These are phyloP conservation scores for Synanceia verrucosa DNA, from an alignment of 2,797 vertebrate genomes.

Conservation along the genomic window DNA sequence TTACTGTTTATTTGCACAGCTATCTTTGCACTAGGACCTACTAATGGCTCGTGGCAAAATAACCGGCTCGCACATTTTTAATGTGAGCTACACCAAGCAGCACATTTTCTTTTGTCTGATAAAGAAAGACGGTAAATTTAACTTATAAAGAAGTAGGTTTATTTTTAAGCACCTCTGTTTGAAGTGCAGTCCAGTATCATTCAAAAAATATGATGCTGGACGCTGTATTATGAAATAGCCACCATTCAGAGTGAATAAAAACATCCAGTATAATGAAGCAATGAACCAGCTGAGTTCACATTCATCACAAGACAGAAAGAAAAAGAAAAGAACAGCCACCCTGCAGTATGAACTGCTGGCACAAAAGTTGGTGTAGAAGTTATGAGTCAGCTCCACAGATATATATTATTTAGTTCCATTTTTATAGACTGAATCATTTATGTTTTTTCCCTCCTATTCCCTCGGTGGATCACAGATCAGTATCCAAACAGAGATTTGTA, in stretches of 20 bases:
- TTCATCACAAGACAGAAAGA: background rate
- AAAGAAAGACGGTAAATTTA: conserved; percentile 5
- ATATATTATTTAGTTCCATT: conserved; percentile 56
- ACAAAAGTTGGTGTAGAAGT: conserved; percentile 15
- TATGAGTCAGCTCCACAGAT: conserved; percentile 35
- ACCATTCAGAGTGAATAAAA: background rate
- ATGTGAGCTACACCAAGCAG: conserved; percentile 36
- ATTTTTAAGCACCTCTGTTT: background rate
- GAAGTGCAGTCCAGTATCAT: background rate
- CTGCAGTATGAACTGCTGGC: conserved; percentile 4
- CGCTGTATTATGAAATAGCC: background rate
- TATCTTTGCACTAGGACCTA: too few species aligned
- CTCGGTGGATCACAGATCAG: background rate
- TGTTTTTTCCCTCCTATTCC: background rate
- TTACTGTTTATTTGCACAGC: too few species aligned
- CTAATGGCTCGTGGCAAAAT: conserved; percentile 22
- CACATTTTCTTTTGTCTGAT: conserved; percentile 27
- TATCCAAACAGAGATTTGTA: background rate
- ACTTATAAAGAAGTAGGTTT: background rate
- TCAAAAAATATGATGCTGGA: background rate
- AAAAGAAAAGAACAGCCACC: background rate
- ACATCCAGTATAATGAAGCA: background rate
- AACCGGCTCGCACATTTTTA: conserved; percentile 30
- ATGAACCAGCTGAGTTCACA: background rate
- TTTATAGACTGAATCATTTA: conserved; percentile 47